Conservation (phyloP, 2,888 invertebrate species). For the Perithous albicinctus region DNA sequence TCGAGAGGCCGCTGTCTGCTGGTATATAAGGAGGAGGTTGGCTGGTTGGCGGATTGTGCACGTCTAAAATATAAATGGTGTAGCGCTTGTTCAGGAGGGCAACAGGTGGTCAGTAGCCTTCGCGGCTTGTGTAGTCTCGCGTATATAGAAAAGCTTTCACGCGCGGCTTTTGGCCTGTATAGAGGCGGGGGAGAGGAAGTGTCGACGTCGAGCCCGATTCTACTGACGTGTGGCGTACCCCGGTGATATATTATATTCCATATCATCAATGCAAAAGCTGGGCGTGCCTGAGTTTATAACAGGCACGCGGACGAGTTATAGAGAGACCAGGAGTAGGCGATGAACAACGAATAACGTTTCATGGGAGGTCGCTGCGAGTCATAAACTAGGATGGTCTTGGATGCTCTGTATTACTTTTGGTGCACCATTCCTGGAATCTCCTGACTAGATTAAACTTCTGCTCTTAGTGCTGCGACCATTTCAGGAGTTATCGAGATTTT, state of each 20-base stretch:
- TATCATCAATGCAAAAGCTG: constrained; percentile 82
- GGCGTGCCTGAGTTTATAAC: constrained; percentile 81
- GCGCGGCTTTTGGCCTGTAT: constrained; percentile 59
- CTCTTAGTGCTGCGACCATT: not conserved
- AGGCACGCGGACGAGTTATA: not conserved
- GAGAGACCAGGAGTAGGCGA: constrained; percentile 10
- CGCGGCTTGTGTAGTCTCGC: constrained; percentile 62
- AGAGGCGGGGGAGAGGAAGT: not conserved
- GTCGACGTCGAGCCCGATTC: constrained; percentile 48
- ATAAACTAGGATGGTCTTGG: not conserved
- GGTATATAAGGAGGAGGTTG: constrained; percentile 7
- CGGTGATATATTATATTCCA: constrained; percentile 81
- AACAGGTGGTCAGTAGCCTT: constrained; percentile 84
- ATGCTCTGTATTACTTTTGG: not conserved
- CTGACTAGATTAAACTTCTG: not conserved
- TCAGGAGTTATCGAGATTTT: not conserved
- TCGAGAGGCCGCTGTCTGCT: constrained; percentile 1
- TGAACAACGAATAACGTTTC: constrained; percentile 2
- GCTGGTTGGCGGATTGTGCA: constrained; percentile 57
- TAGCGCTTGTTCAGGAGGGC: constrained; percentile 71
- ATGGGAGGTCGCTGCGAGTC: not conserved
- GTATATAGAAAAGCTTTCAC: constrained; percentile 77
- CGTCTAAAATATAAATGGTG: constrained; percentile 83
- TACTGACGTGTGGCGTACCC: constrained; percentile 73
- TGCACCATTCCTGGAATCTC: not conserved